Base-by-base conservation (phyloP, 2,888 invertebrate genomes). In the Eristalinus sepulchralis region DNA sequence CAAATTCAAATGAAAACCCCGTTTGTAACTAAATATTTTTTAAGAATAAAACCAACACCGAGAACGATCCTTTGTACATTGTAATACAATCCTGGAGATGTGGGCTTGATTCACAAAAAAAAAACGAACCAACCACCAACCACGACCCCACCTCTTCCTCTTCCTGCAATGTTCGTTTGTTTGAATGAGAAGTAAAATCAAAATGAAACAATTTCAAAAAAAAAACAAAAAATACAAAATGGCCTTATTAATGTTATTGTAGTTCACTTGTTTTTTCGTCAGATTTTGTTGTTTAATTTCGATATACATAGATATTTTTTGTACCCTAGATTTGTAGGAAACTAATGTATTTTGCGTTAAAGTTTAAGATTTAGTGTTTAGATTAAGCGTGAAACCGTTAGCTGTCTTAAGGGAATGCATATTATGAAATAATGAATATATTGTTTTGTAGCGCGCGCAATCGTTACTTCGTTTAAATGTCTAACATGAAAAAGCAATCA, bases 391-490 rank as follows among this genome's bases (percentile, higher is more conserved):
- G 20, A 10, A 22, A 57, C 24, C 4, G 57, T 57, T 13, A 47
- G 47, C 27, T 4, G 47, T 47, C 8, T 47, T 17, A 3, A 17
- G 47, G n/a, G 47, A 17, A 47, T 47, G 47, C 47, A 47, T 47
- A 27, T 47, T 57, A 76, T 55, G 55, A 60, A 62, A 73, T 70
- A 57, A 70, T 64, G 57, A 67, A 17, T 57, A 31, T 27, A 72
- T 81, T 76, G 63, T 78, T 78, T 78, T 71, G 82, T 83, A 86
- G 73, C 70, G 82, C 83, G 75, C 78, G 82, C 86, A 83, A 86
- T 83, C 77, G 86, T 83, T 86, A 83, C 83, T 86, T 83, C 70
- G 34, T 82, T 75, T 71, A 59, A 78, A 82, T 78, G 62, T 70
- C 80, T 79, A 75, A 64, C 73, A 78, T 22, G n/a, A 76, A 79